These are phyloP conservation scores for Odontomyia ornata DNA, from an alignment of 2,888 invertebrate genomes.

Conservation along the genomic window DNA sequence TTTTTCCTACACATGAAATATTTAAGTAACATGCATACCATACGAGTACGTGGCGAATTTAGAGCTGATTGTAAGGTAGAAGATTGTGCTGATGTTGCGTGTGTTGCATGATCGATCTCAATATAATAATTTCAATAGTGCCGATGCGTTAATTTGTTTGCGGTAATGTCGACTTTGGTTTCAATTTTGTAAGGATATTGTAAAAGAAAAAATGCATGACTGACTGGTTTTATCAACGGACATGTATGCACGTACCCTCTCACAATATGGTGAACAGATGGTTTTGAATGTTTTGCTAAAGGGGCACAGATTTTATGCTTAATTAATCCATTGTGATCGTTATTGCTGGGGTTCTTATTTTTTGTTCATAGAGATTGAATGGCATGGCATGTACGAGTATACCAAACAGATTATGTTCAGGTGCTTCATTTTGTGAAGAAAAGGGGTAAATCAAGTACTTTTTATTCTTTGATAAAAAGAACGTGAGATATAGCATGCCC, in stretches of 20 bases:
- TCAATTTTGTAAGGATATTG: background rate
- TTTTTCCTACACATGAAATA: conserved; percentile 2
- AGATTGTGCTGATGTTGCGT: conserved; percentile 12
- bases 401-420: too few species aligned
- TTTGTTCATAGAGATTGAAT: too few species aligned
- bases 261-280: conserved; percentile 4
- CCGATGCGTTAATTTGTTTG: conserved; percentile 19
- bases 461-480: too few species aligned
- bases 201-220: too few species aligned
- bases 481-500: too few species aligned
- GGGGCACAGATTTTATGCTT: background rate
- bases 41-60: too few species aligned
- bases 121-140: conserved; percentile 19
- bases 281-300: background rate
- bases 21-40: background rate
- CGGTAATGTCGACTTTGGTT: conserved; percentile 1
- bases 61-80: background rate
- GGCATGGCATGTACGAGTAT: too few species aligned
- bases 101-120: conserved; percentile 26
- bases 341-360: too few species aligned
- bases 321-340: background rate
- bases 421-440: too few species aligned
- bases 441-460: too few species aligned
- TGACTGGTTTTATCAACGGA: background rate
- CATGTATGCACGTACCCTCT: background rate